Conservation (phyloP, 2,888 invertebrate genomes). For the Desoria tigrina region DNA sequence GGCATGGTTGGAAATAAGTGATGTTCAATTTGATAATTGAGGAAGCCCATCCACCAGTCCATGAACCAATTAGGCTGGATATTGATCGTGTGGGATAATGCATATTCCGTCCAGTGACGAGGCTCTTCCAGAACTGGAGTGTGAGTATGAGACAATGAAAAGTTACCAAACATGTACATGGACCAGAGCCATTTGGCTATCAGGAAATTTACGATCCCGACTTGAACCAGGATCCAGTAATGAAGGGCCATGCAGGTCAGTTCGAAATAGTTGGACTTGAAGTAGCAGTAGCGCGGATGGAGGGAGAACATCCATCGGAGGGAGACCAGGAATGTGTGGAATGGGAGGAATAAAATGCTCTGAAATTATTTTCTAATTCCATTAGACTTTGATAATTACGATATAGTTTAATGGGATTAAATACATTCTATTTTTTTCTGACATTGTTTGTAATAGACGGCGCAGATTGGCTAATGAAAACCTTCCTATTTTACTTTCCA, state of each 20-base stretch:
- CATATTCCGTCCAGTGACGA: slow-evolving; percentile 42
- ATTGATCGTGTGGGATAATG: neutral
- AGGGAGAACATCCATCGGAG: no score
- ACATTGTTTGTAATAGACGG: no score
- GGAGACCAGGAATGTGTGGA: no score
- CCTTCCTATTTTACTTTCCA: no score
- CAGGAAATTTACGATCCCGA: neutral
- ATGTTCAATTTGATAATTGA: slow-evolving; percentile 36
- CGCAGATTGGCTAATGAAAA: no score
- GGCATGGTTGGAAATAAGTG: slow-evolving; percentile 26
- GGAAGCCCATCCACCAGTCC: slow-evolving; percentile 5
- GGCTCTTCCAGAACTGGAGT: slow-evolving; percentile 38
- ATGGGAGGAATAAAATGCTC: no score
- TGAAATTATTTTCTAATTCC: no score
- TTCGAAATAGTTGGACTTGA: neutral
- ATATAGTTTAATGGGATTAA: no score
- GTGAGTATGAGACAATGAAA: slow-evolving; percentile 52
- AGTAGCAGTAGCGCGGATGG: neutral
- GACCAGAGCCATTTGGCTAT: slow-evolving; percentile 6
- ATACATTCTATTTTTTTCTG: no score
- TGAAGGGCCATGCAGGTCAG: neutral
- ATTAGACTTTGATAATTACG: no score
- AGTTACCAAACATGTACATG: slow-evolving; percentile 52
- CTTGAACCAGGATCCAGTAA: neutral
- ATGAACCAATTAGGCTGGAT: neutral